Percentiles rank a stretch among this genome's conserved stretches.
These are phyloP conservation scores for Dermatophagoides farinae DNA, from an alignment of 1,140 invertebrate species.

Conservation along the genomic window DNA sequence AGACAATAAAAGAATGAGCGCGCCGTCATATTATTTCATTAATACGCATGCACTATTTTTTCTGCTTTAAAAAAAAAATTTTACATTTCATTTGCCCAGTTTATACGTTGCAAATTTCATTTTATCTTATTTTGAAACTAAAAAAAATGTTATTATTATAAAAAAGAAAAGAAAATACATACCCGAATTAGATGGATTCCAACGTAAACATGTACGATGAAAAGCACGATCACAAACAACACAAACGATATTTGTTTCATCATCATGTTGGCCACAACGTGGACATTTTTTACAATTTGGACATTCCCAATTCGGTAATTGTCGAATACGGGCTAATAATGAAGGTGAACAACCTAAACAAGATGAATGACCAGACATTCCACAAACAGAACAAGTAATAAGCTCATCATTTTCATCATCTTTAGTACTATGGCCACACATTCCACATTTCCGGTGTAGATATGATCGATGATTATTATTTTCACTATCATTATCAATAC, in stretches of 20 bases:
- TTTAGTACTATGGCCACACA: neutral
- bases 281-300: conserved; percentile 17
- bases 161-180: neutral
- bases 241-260: conserved; percentile 48
- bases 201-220: conserved; percentile 47
- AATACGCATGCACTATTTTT: too few relatives aligned
- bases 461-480: too few relatives aligned
- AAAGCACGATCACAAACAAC: conserved; percentile 70
- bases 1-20: too few relatives aligned
- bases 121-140: too few relatives aligned
- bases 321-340: conserved; percentile 4
- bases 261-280: conserved; percentile 25
- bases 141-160: too few relatives aligned
- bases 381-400: conserved; percentile 13
- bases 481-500: too few relatives aligned
- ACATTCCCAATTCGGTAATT: conserved; percentile 13
- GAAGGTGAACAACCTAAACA: conserved; percentile 7
- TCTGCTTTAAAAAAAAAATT: too few relatives aligned
- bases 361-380: neutral
- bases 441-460: neutral
- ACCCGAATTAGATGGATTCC: conserved; percentile 15
- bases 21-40: too few relatives aligned
- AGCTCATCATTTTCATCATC: neutral
- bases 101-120: too few relatives aligned
- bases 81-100: too few relatives aligned